phyloP scores from a whole-genome alignment of 2,113 vertebrate species.

The Spea multiplicata region DNA sequence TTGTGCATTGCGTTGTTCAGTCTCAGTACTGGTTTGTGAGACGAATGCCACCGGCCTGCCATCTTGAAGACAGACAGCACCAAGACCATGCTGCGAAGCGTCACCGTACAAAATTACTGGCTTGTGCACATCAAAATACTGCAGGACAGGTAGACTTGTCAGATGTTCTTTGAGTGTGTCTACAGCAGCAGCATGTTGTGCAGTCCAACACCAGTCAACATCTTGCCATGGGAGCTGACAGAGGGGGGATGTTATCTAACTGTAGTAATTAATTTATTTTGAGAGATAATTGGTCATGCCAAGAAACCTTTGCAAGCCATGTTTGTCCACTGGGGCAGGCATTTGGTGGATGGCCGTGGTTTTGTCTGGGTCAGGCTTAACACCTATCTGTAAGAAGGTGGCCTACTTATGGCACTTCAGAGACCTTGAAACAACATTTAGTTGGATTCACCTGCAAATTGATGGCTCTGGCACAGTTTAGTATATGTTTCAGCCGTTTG shows the following conservation, averaged over 20 bases:
- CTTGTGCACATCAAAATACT: not conserved
- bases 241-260: not conserved
- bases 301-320: no score
- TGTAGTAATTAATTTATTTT: not conserved
- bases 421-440: not conserved
- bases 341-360: not conserved
- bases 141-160: not conserved
- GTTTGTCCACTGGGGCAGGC: not conserved
- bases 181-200: not conserved
- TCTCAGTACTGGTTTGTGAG: not conserved
- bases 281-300: not conserved
- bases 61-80: conserved; percentile 1
- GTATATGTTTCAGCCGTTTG: not conserved
- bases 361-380: not conserved
- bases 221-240: not conserved
- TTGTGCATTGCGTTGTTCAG: not conserved
- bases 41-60: not conserved
- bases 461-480: no score
- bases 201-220: conserved; percentile 2
- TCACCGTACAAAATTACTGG: not conserved
- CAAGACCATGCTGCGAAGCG: not conserved
- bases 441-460: not conserved
- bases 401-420: not conserved
- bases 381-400: no score
- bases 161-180: not conserved